Conservation (phyloP, 1,140 invertebrate species). For the Archivesica marissinica region DNA sequence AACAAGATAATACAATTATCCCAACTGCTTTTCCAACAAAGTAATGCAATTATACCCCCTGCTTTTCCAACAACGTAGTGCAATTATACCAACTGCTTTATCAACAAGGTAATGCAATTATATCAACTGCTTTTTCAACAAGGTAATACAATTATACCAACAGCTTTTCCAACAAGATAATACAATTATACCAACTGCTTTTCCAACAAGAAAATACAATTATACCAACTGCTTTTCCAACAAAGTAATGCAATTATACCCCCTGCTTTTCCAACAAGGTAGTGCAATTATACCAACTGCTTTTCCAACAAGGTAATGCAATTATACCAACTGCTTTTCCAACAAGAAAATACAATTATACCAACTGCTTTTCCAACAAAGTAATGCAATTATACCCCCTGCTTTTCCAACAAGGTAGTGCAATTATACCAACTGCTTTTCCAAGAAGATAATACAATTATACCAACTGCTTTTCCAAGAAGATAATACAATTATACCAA, state of each 20-base stretch:
- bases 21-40: no score
- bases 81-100: background rate
- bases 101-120: slow-evolving; percentile 4
- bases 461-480: background rate
- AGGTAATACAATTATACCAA: slow-evolving; percentile 14
- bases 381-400: no score
- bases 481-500: slow-evolving; percentile 12
- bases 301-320: background rate
- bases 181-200: background rate
- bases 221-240: background rate
- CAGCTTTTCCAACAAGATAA: background rate
- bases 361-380: no score
- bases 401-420: background rate
- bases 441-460: slow-evolving; percentile 10
- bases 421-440: background rate
- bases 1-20: slow-evolving; percentile 1
- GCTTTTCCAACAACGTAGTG: background rate
- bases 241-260: no score
- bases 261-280: background rate
- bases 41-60: no score
- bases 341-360: slow-evolving; percentile 2
- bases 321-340: background rate
- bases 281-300: background rate
- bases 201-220: slow-evolving; percentile 1
- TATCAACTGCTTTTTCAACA: background rate